These are phyloP conservation scores for Eulacestoma nigropectus DNA, from an alignment of 2,113 vertebrate species.

Conservation along the genomic window DNA sequence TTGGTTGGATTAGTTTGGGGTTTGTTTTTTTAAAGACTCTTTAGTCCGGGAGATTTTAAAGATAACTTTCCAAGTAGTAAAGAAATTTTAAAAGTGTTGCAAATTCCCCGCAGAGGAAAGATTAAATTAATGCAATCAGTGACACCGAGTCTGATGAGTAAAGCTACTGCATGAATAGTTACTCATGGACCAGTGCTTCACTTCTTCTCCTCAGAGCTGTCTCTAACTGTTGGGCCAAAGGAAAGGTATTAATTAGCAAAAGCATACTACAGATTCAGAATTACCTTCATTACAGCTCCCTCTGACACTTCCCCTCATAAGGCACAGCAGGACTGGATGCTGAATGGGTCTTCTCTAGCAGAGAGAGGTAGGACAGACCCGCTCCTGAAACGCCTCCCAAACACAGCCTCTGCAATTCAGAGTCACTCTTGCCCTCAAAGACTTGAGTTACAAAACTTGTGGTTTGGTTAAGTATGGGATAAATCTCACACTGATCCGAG, in stretches of 20 bases:
- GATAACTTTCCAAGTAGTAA: background rate
- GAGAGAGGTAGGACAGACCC: background rate
- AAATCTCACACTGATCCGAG: background rate
- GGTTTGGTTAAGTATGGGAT: rapidly evolving
- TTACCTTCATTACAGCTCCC: background rate
- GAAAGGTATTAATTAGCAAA: background rate
- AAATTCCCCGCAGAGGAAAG: background rate
- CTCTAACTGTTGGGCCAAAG: background rate
- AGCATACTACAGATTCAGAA: background rate
- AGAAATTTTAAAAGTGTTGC: background rate
- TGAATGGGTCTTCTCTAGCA: background rate
- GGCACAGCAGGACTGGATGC: background rate
- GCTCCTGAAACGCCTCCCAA: background rate
- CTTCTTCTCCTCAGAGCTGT: background rate
- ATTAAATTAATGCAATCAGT: background rate
- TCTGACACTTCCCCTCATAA: background rate
- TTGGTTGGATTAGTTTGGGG: background rate
- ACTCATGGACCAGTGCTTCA: background rate
- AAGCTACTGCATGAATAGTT: background rate
- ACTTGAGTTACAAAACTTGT: background rate
- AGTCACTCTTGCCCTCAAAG: background rate
- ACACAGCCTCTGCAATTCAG: background rate
- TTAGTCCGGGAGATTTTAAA: background rate
- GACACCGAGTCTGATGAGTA: background rate
- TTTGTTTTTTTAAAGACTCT: background rate